Evolutionary conservation across 2,888 invertebrate species (phyloP), one percentile per base, ranked within the genome.

Genomic region (Spodoptera exigua): DNA sequence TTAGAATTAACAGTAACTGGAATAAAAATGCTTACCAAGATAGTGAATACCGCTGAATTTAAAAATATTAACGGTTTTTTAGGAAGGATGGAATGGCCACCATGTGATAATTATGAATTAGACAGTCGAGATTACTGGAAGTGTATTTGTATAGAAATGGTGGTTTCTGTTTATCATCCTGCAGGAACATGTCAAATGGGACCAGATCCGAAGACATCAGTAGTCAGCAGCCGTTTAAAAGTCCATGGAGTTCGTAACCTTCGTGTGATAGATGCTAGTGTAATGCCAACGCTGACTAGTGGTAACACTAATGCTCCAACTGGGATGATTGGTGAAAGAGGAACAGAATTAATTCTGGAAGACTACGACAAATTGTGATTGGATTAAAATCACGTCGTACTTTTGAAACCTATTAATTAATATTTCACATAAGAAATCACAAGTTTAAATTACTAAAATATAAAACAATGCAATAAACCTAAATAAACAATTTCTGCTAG

Each of bases 281-380:
- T 97, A 47, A 97, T 97, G 97, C 97, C 97, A 0, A 93, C 85
- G 18, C 4, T 62, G n/a, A 27, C 27, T 9, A 40, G 17, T 36
- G 1, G 17, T 35, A 17, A 16, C 82, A 97, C 97, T 0, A 97
- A 97, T 80, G 97, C 96, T 0, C 96, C 97, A 0, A 94, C 95
- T 0, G 96, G 97, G 10, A 97, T 97, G 97, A 97, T 97, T 46
- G 97, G 95, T 0, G 97, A 98, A 81, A 96, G 96, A 78, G 96
- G 95, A 0, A 95, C 96, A 0, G 97, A 97, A 83, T 93, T 97
- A 87, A 95, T 97, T 49, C 96, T 96, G 81, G 92, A 95, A 76
- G 83, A 61, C 40, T 18, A 69, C 21, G 18, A 53, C 14, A 32
- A 37, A 44, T 27, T 27, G 7, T 27, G 27, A 27, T 27, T 27